Evolutionary conservation across 2,113 vertebrate species (phyloP).

Genomic region (Syrrhaptes paradoxus): DNA sequence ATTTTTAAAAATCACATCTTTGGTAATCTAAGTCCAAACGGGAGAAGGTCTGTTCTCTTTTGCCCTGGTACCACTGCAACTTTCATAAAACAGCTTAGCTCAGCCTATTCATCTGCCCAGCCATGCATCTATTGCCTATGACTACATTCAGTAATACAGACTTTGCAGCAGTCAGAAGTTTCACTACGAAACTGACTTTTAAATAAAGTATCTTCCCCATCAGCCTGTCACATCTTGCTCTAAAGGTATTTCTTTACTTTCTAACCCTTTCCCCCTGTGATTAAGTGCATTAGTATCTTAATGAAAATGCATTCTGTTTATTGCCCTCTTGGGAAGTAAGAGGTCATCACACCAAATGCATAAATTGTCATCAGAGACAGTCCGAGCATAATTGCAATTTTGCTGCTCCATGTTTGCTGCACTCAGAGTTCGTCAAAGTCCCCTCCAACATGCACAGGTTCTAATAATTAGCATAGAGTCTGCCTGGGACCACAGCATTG

Average conservation of each 20-base stretch:
- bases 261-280: slow-evolving; percentile 79
- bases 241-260: slow-evolving; percentile 72
- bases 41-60: not conserved
- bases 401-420: slow-evolving; percentile 74
- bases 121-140: not conserved
- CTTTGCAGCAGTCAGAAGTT: slow-evolving; percentile 4
- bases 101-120: not conserved
- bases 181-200: slow-evolving; percentile 50
- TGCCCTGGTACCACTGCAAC: not conserved
- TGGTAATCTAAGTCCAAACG: not conserved
- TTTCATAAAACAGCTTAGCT: not conserved
- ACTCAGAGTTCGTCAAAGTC: slow-evolving; percentile 73
- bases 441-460: slow-evolving; percentile 76
- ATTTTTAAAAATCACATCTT: not conserved
- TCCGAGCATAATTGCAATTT: slow-evolving; percentile 81
- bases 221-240: slow-evolving; percentile 67
- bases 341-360: slow-evolving; percentile 82
- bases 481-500: slow-evolving; percentile 83
- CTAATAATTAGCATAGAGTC: slow-evolving; percentile 87
- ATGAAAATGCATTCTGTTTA: slow-evolving; percentile 88
- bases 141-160: not conserved
- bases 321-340: slow-evolving; percentile 80
- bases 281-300: slow-evolving; percentile 88
- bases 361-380: slow-evolving; percentile 84
- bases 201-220: slow-evolving; percentile 61